Conservation (phyloP, 2,888 invertebrate species). For the Coelopa pilipes region DNA sequence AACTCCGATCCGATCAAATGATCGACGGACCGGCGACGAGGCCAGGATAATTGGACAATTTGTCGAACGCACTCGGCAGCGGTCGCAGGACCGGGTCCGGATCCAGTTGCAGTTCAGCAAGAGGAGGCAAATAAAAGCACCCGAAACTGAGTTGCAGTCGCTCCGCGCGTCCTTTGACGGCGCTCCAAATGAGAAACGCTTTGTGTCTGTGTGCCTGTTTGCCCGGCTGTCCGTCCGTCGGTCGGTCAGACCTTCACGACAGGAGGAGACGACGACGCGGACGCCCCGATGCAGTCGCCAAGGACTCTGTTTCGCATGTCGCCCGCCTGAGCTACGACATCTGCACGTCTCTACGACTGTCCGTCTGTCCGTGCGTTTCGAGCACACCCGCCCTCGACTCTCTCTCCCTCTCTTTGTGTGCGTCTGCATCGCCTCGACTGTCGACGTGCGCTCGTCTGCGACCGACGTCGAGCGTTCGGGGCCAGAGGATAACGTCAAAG, state of each 20-base stretch:
- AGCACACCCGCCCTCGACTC: not conserved
- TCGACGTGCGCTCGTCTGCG: too few relatives aligned
- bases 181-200: too few relatives aligned
- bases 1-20: not conserved
- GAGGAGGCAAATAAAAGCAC: too few relatives aligned
- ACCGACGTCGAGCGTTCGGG: not conserved
- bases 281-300: not conserved
- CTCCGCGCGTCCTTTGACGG: not conserved
- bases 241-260: not conserved
- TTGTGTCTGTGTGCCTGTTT: not conserved
- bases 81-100: not conserved
- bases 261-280: too few relatives aligned
- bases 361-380: not conserved
- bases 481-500: slow-evolving; percentile 26
- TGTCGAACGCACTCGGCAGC: not conserved
- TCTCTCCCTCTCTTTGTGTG: not conserved
- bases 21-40: not conserved
- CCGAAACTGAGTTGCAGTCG: too few relatives aligned
- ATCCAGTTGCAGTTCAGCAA: too few relatives aligned
- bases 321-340: not conserved
- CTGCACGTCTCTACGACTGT: too few relatives aligned
- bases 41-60: slow-evolving; percentile 3
- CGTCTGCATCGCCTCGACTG: too few relatives aligned
- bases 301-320: too few relatives aligned
- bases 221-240: not conserved